These are phyloP conservation scores for Eleutherodactylus coqui DNA, from an alignment of 2,797 vertebrate species.

Conservation along the genomic window DNA sequence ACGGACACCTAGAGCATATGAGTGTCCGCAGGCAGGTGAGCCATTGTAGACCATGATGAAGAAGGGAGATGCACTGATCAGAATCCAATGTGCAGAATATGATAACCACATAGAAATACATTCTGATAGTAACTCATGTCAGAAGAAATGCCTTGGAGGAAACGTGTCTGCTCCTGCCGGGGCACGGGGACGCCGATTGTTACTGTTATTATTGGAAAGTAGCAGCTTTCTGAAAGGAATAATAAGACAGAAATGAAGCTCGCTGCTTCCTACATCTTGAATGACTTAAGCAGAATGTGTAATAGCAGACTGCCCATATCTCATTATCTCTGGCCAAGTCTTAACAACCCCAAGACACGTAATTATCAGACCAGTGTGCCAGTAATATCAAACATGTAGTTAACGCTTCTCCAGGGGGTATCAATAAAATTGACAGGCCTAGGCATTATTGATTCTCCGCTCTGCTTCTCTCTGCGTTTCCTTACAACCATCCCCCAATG, in stretches of 20 bases:
- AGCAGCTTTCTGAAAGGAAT: conserved; percentile 6
- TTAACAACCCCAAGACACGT: conserved; percentile 66
- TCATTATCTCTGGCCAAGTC: conserved; percentile 55
- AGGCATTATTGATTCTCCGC: conserved; percentile 67
- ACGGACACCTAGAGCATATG: too few relatives aligned
- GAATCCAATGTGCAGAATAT: too few relatives aligned
- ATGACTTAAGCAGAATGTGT: background rate
- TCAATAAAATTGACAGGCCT: conserved; percentile 68
- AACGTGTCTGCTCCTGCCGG: background rate
- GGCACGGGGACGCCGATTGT: background rate
- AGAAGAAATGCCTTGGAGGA: background rate
- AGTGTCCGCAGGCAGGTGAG: too few relatives aligned
- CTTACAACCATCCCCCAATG: conserved; percentile 44
- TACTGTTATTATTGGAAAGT: background rate
- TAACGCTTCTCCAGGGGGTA: conserved; percentile 72
- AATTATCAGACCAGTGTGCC: conserved; percentile 70
- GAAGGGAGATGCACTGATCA: too few relatives aligned
- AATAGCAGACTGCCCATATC: conserved; percentile 29
- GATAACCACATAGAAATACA: too few relatives aligned
- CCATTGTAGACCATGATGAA: too few relatives aligned
- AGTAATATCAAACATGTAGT: conserved; percentile 69
- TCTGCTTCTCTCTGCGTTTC: conserved; percentile 57
- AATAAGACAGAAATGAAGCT: conserved; percentile 41
- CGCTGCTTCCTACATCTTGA: background rate
- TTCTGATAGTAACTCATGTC: background rate